Percentiles rank a stretch among this genome's conserved stretches.
Conservation (phyloP, 2,888 invertebrate genomes). For the Philhelius pedissequus region DNA sequence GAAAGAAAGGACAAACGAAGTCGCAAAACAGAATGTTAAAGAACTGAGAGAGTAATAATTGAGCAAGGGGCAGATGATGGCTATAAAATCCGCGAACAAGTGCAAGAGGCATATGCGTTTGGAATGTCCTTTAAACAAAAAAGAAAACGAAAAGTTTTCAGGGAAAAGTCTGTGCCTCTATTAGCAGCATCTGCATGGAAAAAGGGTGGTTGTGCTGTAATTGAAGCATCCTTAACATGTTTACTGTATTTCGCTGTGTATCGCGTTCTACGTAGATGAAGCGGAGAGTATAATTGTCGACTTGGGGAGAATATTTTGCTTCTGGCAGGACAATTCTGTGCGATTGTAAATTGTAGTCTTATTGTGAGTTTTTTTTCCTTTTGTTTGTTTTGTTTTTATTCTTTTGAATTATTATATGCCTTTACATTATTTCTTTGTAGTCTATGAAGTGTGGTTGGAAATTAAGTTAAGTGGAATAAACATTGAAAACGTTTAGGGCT, state of each 20-base stretch:
- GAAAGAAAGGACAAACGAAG: neutral
- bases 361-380: conserved; percentile 1
- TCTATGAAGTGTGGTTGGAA: conserved; percentile 29
- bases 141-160: neutral
- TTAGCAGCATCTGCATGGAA: neutral
- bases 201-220: conserved; percentile 28
- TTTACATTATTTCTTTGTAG: conserved; percentile 9
- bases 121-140: conserved; percentile 8
- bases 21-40: neutral
- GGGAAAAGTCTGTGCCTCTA: conserved; percentile 46
- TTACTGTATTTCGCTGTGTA: conserved; percentile 21
- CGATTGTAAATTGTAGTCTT: neutral
- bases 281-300: conserved; percentile 53
- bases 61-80: conserved; percentile 46
- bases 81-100: conserved; percentile 26
- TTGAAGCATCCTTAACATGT: conserved; percentile 55
- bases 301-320: conserved; percentile 27
- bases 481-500: conserved; percentile 55
- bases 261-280: conserved; percentile 36
- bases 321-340: conserved; percentile 15
- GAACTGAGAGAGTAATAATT: conserved; percentile 25
- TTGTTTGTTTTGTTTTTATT: neutral
- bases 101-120: conserved; percentile 44
- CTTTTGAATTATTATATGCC: neutral
- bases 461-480: conserved; percentile 67